phyloP scores from a whole-genome alignment of 1,140 invertebrate genomes.

The Oryctes rhinoceros region DNA sequence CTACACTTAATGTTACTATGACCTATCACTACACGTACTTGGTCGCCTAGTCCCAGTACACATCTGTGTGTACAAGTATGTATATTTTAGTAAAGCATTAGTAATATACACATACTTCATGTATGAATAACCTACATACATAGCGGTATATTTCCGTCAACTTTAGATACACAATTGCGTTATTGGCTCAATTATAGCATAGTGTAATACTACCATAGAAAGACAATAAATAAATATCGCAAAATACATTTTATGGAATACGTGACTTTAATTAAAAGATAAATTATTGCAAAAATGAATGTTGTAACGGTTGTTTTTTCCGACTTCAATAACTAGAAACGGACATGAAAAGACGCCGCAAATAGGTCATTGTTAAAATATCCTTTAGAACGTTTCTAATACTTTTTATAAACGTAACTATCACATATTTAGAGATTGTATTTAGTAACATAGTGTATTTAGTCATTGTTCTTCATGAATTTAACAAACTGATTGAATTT shows the following conservation, averaged over 20 bases:
- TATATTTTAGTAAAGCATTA: constrained; percentile 16
- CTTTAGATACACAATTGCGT: background rate
- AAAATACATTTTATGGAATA: background rate
- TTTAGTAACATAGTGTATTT: too few species aligned
- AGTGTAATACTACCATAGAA: background rate
- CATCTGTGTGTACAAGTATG: background rate
- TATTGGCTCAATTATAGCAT: background rate
- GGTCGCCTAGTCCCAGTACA: background rate
- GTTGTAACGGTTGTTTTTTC: too few species aligned
- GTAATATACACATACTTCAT: background rate
- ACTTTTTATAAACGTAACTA: too few species aligned
- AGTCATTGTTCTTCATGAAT: too few species aligned
- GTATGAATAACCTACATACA: constrained; percentile 17
- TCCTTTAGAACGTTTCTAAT: too few species aligned
- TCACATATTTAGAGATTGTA: too few species aligned
- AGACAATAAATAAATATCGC: background rate
- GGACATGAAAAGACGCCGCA: too few species aligned
- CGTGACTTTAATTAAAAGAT: too few species aligned
- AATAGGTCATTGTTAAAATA: too few species aligned
- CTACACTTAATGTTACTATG: background rate
- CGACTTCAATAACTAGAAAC: too few species aligned
- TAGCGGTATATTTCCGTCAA: background rate
- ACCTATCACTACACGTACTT: background rate
- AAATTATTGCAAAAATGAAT: too few species aligned
- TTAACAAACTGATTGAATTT: too few species aligned